phyloP scores from a whole-genome alignment of 2,113 vertebrate genomes.

The Actenoides hombroni region DNA sequence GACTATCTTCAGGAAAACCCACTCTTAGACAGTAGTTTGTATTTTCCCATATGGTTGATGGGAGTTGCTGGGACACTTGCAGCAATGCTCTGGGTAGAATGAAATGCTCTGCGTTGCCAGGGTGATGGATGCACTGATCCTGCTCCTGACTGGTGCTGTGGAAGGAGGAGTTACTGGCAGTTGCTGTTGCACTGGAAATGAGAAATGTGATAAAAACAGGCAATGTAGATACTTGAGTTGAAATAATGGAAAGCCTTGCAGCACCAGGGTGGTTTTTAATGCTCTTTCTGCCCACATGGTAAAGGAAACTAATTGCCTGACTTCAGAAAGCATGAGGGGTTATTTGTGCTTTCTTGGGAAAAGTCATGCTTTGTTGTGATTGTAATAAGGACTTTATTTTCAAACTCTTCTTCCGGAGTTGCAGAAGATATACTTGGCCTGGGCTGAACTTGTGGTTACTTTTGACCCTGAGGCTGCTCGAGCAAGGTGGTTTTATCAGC shows the following conservation, averaged over 20 bases:
- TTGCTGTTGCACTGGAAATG: background rate
- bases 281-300: background rate
- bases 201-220: background rate
- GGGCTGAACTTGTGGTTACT: background rate
- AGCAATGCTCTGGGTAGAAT: background rate
- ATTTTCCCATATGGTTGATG: fast-evolving
- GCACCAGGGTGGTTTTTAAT: background rate
- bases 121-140: background rate
- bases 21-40: background rate
- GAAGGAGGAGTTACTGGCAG: background rate
- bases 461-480: background rate
- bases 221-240: background rate
- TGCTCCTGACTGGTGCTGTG: background rate
- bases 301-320: background rate
- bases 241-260: background rate
- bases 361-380: background rate
- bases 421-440: background rate
- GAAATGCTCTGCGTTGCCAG: background rate
- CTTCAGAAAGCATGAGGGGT: background rate
- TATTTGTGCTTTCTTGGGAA: background rate
- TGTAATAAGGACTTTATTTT: background rate
- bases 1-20: background rate
- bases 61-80: background rate
- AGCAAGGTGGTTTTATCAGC: background rate
- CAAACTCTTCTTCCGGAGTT: background rate